Conservation (phyloP, 2,113 vertebrate genomes). For the Pionites leucogaster region DNA sequence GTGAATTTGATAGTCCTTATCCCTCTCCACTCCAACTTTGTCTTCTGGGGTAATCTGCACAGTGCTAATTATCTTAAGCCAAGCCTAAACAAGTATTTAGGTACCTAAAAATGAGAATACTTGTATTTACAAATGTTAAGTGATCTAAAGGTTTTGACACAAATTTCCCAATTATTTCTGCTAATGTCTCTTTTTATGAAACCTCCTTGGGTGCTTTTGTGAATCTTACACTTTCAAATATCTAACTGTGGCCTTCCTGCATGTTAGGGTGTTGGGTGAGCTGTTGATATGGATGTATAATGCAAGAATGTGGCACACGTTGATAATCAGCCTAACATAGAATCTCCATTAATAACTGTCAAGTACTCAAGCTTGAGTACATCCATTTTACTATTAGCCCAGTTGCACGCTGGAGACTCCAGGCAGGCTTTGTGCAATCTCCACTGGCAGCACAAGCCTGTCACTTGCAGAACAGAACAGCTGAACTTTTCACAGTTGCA, state of each 20-base stretch:
- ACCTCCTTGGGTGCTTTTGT: background rate
- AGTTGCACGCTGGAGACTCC: background rate
- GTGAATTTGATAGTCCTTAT: background rate
- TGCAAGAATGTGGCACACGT: background rate
- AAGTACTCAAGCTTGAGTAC: background rate
- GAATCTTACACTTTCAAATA: background rate
- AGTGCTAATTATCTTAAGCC: background rate
- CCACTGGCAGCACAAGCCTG: background rate
- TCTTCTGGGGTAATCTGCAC: background rate
- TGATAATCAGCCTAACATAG: background rate
- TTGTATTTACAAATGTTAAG: background rate
- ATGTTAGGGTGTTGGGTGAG: background rate
- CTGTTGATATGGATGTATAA: background rate
- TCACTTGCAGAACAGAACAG: constrained; percentile 26
- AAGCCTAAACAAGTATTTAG: background rate
- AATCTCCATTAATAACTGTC: background rate
- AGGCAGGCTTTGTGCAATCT: constrained; percentile 8
- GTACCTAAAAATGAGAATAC: background rate
- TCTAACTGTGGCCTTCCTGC: background rate
- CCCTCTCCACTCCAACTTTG: background rate
- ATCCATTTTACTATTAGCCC: constrained; percentile 14
- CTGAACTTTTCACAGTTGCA: constrained; percentile 53
- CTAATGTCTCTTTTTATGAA: background rate
- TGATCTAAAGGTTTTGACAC: background rate
- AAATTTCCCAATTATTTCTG: background rate